Percentiles rank a stretch among this genome's conserved stretches.
phyloP scores from a whole-genome alignment of 2,113 vertebrate species.

The Deroptyus accipitrinus region DNA sequence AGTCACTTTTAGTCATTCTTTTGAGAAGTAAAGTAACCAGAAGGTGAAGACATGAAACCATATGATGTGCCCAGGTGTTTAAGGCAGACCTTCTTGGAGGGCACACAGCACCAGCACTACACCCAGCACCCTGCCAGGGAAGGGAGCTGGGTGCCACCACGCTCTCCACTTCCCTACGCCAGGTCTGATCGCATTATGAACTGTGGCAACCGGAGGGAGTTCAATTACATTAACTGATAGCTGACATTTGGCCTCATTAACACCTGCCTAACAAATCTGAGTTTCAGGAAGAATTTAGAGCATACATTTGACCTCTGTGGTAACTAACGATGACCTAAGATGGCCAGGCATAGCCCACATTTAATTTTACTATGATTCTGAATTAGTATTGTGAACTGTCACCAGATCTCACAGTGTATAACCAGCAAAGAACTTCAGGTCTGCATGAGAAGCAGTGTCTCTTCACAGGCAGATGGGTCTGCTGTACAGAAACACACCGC shows the following conservation, averaged over 20 bases:
- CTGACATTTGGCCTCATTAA: not conserved
- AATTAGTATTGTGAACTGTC: not conserved
- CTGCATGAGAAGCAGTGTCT: not conserved
- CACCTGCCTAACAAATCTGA: not conserved
- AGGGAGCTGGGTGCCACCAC: not conserved
- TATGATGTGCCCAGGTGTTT: not conserved
- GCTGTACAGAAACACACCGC: not conserved
- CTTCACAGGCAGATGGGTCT: not conserved
- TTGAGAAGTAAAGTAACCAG: not conserved
- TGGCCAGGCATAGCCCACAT: not conserved
- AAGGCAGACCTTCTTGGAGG: not conserved
- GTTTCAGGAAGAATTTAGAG: not conserved
- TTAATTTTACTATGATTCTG: not conserved
- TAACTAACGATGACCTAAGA: not conserved
- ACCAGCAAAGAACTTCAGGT: not conserved
- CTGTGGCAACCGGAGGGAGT: rapidly evolving
- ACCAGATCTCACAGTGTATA: not conserved
- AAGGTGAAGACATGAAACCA: not conserved
- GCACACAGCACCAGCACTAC: not conserved
- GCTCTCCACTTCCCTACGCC: not conserved
- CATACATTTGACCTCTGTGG: not conserved
- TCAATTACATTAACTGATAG: not conserved
- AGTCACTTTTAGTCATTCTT: not conserved
- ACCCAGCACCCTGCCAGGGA: not conserved
- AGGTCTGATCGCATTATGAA: not conserved